These are phyloP conservation scores for Hipparchia semele DNA, from an alignment of 2,888 invertebrate species.

Conservation along the genomic window DNA sequence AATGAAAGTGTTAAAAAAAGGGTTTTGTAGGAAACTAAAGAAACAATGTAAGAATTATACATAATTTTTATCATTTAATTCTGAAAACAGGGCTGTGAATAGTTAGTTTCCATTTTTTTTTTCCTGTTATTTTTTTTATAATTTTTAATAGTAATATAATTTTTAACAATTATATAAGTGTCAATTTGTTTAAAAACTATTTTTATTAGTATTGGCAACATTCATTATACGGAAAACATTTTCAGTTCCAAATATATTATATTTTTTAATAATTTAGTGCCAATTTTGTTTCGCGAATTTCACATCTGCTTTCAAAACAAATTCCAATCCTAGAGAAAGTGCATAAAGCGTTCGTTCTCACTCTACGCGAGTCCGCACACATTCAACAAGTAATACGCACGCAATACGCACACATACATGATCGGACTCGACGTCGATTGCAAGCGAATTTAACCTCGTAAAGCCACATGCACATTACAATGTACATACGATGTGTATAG, in stretches of 20 bases:
- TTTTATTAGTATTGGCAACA: not conserved
- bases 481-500: too few relatives aligned
- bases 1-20: not conserved
- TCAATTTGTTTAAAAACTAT: too few relatives aligned
- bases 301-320: conserved; percentile 6
- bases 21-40: not conserved
- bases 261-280: conserved; percentile 6
- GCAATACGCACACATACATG: conserved; percentile 20
- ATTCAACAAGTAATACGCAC: not conserved
- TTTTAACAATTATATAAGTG: too few relatives aligned
- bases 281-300: not conserved
- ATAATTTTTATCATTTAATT: not conserved
- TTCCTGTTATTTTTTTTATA: too few relatives aligned
- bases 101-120: too few relatives aligned
- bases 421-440: conserved; percentile 28
- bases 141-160: too few relatives aligned
- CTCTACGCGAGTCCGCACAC: conserved; percentile 5
- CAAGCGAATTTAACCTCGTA: conserved; percentile 41
- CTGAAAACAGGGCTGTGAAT: not conserved
- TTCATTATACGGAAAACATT: not conserved
- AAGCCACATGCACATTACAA: not conserved
- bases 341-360: conserved; percentile 11
- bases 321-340: not conserved
- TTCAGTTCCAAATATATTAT: not conserved
- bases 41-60: not conserved